A percentile compares a stretch with the other conserved stretches of the same genome.
Conservation (phyloP, 2,797 vertebrate genomes). For the Hybognathus amarus region DNA sequence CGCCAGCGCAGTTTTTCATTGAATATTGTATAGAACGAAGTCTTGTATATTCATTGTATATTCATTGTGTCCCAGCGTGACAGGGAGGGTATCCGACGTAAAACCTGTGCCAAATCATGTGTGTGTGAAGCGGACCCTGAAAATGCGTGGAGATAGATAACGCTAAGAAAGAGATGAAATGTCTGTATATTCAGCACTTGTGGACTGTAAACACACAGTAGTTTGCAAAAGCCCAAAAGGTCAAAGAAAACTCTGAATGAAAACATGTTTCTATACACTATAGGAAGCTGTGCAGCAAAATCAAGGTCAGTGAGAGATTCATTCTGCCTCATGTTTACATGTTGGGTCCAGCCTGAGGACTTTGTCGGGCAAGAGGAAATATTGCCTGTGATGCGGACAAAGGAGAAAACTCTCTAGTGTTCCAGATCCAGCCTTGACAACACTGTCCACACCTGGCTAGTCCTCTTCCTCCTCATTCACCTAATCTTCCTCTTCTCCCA, state of each 20-base stretch:
- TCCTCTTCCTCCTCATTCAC: neutral
- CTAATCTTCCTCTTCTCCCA: neutral
- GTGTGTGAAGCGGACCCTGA: no score
- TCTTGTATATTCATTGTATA: neutral
- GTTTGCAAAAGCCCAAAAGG: neutral
- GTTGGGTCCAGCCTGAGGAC: neutral
- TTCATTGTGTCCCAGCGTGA: neutral
- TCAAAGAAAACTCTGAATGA: neutral
- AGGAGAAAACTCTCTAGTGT: neutral
- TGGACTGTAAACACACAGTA: neutral
- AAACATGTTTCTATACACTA: neutral
- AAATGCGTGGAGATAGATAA: no score
- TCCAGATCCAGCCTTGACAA: neutral
- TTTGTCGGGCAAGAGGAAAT: no score
- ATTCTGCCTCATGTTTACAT: neutral
- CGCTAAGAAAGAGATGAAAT: no score
- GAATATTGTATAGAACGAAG: neutral
- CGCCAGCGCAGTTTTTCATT: neutral
- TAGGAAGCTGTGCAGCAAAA: neutral
- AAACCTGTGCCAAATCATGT: no score
- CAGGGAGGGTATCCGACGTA: no score
- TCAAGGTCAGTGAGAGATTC: neutral
- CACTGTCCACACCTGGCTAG: neutral
- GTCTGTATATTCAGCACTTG: neutral
- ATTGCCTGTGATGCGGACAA: neutral